Base-by-base conservation (phyloP, 2,113 vertebrate genomes). In the Brachionichthys hirsutus region DNA sequence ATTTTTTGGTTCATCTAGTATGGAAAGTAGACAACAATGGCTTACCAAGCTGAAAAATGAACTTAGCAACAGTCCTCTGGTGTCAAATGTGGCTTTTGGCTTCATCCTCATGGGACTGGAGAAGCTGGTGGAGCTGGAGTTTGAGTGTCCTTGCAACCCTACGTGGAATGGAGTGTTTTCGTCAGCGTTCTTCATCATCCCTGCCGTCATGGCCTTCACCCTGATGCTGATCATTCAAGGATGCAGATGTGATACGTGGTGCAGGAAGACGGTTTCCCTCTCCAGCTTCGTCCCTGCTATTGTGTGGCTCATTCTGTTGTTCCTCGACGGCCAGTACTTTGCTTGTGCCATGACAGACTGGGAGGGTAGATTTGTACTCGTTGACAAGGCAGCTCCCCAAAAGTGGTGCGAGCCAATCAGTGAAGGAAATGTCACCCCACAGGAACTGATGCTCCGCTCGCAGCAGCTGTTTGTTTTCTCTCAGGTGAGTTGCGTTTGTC, bases 41-140 rank as follows among this genome's bases (percentile, higher is more conserved):
- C 86, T 91, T 54, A 85, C 83, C 80, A 87, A 80, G 78, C 87
- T 92, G 82, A 92, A 90, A 82, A 88, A 89, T 81, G 89, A 90
- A 79, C 85, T 92, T 79, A 87, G 88, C 82, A 87, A 90, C 78
- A 91, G 87, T 82, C 89, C 86, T 51, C 77, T 92, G 85, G 88
- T 84, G 19, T 90, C 89, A 54, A 91, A 91, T 64, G 87, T 88
- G 80, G 90, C 82, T 58, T 90, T 91, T 56, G 84, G 88, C 46
- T 90, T 92, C 41, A 89, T 92, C 77, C 84, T 92, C 69, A 89
- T 90, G 82, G 85, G 86, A 80, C 83, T 92, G 75, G 91, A 92
- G 83, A 91, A 90, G 75, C 75, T 90, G 71, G 85, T 89, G 80
- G 89, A 91, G 81, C 62, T 89, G 84, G 88, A 91, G 78, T 91